phyloP scores from a whole-genome alignment of 1,140 invertebrate species.

The Cataglyphis hispanica region DNA sequence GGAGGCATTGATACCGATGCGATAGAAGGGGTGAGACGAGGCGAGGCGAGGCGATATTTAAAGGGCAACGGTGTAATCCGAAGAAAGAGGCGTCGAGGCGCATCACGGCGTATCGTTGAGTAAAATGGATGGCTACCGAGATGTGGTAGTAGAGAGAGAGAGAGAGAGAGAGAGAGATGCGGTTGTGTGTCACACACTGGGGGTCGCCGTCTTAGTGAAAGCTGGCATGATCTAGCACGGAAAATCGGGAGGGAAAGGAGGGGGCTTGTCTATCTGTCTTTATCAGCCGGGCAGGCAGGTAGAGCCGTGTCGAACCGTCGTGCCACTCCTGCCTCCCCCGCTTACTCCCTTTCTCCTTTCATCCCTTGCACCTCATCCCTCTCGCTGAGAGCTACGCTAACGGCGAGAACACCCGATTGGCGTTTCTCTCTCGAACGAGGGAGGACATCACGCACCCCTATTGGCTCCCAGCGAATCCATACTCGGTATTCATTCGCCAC shows the following conservation, averaged over 20 bases:
- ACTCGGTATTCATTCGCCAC: slow-evolving; percentile 80
- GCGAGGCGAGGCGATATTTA: slow-evolving; percentile 56
- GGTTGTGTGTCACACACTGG: slow-evolving; percentile 60
- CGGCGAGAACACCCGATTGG: slow-evolving; percentile 76
- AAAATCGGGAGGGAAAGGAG: slow-evolving; percentile 61
- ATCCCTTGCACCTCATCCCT: slow-evolving; percentile 19
- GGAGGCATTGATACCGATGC: slow-evolving; percentile 33
- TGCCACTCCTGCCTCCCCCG: slow-evolving; percentile 39
- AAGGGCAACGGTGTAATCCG: slow-evolving; percentile 67
- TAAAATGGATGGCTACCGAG: slow-evolving; percentile 67
- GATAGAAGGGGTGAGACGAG: slow-evolving; percentile 10
- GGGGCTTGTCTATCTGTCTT: slow-evolving; percentile 79
- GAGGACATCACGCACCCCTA: slow-evolving; percentile 67
- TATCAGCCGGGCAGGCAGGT: slow-evolving; percentile 78
- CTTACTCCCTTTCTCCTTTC: neutral
- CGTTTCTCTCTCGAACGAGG: slow-evolving; percentile 70
- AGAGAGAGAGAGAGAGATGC: slow-evolving; percentile 40
- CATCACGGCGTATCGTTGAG: slow-evolving; percentile 66
- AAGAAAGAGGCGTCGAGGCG: slow-evolving; percentile 75
- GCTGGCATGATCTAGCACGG: slow-evolving; percentile 77
- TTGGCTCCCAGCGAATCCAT: slow-evolving; percentile 79
- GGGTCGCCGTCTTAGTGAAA: slow-evolving; percentile 74
- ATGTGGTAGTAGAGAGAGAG: slow-evolving; percentile 11
- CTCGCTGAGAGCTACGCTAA: slow-evolving; percentile 63
- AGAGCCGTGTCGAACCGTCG: slow-evolving; percentile 64